Conservation (phyloP, 2,797 vertebrate genomes). For the Anomalospiza imberbis region DNA sequence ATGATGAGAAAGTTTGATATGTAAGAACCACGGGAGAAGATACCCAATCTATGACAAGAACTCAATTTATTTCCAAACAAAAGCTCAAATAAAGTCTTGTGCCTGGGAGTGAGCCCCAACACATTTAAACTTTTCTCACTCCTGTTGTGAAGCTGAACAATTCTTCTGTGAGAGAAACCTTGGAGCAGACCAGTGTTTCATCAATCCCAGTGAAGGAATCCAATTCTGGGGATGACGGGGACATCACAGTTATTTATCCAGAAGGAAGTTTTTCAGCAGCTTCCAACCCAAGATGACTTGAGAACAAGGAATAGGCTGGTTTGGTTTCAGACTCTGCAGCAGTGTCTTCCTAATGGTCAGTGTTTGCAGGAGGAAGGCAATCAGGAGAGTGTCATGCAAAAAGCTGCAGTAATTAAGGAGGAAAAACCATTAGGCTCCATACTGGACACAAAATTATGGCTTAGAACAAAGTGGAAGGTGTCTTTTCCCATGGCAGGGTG, state of each 20-base stretch:
- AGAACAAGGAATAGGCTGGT: background rate
- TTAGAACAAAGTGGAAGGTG: background rate
- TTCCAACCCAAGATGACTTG: background rate
- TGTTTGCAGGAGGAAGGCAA: background rate
- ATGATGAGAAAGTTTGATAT: background rate
- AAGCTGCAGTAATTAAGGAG: background rate
- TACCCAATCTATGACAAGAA: background rate
- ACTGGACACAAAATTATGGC: background rate
- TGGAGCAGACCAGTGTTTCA: background rate
- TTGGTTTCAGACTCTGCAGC: background rate
- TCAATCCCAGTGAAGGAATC: background rate
- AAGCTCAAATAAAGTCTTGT: background rate
- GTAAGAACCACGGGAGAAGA: background rate
- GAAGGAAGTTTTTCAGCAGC: background rate
- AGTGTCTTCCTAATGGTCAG: background rate
- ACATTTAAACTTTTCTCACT: background rate
- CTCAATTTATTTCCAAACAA: slow-evolving; percentile 45
- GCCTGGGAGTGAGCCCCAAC: background rate
- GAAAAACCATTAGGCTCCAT: background rate
- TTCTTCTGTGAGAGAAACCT: background rate
- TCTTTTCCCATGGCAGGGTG: background rate
- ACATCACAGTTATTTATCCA: background rate
- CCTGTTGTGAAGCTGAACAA: background rate
- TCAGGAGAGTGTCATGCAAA: background rate
- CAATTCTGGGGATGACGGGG: background rate